Evolutionary conservation across 2,113 vertebrate species (phyloP), one percentile per base, ranked within the genome.

Genomic region (Myxocyprinus asiaticus): DNA sequence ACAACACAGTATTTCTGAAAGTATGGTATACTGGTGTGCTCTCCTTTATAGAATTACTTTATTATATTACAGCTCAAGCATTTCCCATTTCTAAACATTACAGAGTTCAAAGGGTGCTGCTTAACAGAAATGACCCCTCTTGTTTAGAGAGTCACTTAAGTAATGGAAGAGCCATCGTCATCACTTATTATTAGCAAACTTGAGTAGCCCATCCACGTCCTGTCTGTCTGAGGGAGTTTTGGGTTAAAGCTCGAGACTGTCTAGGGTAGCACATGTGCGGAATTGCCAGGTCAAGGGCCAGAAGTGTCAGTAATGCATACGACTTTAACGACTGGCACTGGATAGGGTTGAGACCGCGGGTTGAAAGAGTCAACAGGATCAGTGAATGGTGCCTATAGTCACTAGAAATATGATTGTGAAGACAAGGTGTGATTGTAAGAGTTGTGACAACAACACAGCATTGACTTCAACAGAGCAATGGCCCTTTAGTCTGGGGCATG

Each of bases 281-380:
- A 69, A 78, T 79, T 65, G 69, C 47, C 78, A 69, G 65, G 61
- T 83, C 79, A 86, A 63, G 62, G 72, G 53, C 48, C 53, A 55
- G 43, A 33, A 5, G n/a, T 11, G 15, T 88, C 10, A 89, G 90
- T 90, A 85, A 87, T 88, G 75, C 8, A 90, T 83, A 80, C 72
- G 85, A 78, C 61, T 83, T 83, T 80, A 72, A 59, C 22, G 80
- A 68, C 74, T 81, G 62, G 82, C 65, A 84, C 76, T 75, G 78
- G 69, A 77, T 65, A 79, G 82, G 83, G 85, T 59, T 79, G 66
- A 62, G 45, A 51, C 62, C 43, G 12, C 8, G 72, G 68, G 33
- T 63, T 82, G 9, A 78, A 43, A 61, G 43, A 67, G 56, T 67
- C 63, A 65, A 45, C 12, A 14, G 44, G 47, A 73, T 56, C 62